Base-by-base conservation (phyloP, 1,140 invertebrate species). In the Lysiphlebus fabarum region DNA sequence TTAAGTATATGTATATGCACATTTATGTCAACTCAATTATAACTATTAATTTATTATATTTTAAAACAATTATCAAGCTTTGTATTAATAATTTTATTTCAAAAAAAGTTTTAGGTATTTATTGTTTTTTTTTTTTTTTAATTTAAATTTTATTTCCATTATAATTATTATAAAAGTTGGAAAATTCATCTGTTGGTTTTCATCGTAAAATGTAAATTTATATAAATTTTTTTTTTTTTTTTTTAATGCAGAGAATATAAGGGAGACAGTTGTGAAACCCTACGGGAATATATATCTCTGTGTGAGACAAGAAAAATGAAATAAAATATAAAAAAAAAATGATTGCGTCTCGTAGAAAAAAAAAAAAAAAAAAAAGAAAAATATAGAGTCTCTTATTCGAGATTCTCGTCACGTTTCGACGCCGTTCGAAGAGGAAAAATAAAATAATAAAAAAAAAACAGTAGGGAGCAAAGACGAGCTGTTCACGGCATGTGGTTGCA, bases 401-500 rank as follows among this genome's bases (percentile, higher is more conserved):
- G 53, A 73, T 69, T 71, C 68, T 59, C 66, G 65, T 70, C 70
- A 73, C 70, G 71, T 72, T 67, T 68, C 68, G 65, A 65, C 70
- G 66, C 63, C 64, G 55, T 59, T 26, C 58, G 50, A 53, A 53
- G 48, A 55, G 53, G 36, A 34, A 9, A 26, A 26, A 59, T 41
- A 33, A 33, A 50, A 48, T 36, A 38, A 42, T 4, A 11, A 40
- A 51, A 12, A 36, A 36, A n/a, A 37, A 51, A 51, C 49, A 51
- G 49, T 51, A 34, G 49, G 36, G 14, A 57, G 54, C 26, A 58
- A 26, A 62, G 60, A 63, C 64, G 64, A 63, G 57, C 63, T 71
- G 67, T 67, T 70, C 68, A 65, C 66, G 67, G 65, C 70, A 72
- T 72, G 70, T 70, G 71, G 70, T 73, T 67, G 65, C 66, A 66